A percentile compares a stretch with the other conserved stretches of the same genome.
phyloP scores from a whole-genome alignment of 2,888 invertebrate species.

The Amphimallon solstitiale region DNA sequence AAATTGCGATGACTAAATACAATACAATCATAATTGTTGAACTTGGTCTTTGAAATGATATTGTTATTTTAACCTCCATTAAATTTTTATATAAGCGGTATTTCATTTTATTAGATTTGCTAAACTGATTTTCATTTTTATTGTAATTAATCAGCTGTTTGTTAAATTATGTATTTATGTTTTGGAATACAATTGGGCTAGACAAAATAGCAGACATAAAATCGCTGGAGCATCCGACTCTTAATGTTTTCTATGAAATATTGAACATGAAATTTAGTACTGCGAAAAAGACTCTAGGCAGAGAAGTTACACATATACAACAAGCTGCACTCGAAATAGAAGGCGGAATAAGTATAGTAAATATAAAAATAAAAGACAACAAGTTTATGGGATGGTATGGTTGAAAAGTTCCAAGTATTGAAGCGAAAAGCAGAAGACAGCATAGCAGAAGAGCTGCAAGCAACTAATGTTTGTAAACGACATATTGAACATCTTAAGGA shows the following conservation, averaged over 20 bases:
- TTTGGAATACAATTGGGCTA: too few species aligned
- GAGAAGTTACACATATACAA: slow-evolving; percentile 91
- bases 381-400: slow-evolving; percentile 85
- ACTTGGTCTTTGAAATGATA: too few species aligned
- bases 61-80: too few species aligned
- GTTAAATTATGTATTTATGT: too few species aligned
- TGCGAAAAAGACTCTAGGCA: slow-evolving; percentile 93
- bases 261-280: slow-evolving; percentile 96
- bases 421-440: slow-evolving; percentile 96
- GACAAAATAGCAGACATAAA: slow-evolving; percentile 89
- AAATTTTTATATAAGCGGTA: too few species aligned
- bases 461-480: slow-evolving; percentile 90
- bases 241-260: slow-evolving; percentile 93
- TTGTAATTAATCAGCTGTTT: too few species aligned
- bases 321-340: slow-evolving; percentile 83
- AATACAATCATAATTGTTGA: too few species aligned
- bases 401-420: slow-evolving; percentile 86
- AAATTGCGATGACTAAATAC: too few species aligned
- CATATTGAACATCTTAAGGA: slow-evolving; percentile 92
- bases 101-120: too few species aligned
- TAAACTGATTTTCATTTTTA: too few species aligned
- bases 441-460: slow-evolving; percentile 89
- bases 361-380: slow-evolving; percentile 74
- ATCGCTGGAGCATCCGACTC: slow-evolving; percentile 93
- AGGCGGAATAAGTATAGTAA: slow-evolving; percentile 71